Conservation (phyloP, 2,797 vertebrate genomes). For the Poeciliopsis infans region DNA sequence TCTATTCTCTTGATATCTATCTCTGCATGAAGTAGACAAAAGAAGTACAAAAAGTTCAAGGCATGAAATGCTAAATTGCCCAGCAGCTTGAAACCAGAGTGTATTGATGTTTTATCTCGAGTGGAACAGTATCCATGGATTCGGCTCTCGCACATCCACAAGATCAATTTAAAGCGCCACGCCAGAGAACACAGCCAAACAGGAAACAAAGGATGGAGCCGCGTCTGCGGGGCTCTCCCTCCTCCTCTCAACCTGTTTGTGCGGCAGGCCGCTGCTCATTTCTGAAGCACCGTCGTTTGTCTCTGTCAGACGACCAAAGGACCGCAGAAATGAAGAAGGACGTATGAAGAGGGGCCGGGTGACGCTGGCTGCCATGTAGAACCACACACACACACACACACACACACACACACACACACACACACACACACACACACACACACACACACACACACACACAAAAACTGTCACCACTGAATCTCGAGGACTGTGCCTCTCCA, state of each 20-base stretch:
- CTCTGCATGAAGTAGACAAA: neutral
- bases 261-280: conserved; percentile 75
- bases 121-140: conserved; percentile 60
- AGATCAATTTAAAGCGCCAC: conserved; percentile 75
- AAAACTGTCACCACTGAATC: conserved; percentile 52
- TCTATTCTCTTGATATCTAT: neutral
- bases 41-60: neutral
- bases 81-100: conserved; percentile 35
- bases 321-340: conserved; percentile 83
- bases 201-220: conserved; percentile 72
- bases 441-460: neutral
- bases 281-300: conserved; percentile 86
- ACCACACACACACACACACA: conserved; percentile 26
- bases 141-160: conserved; percentile 37
- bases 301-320: conserved; percentile 84
- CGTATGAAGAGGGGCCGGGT: conserved; percentile 75
- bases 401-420: conserved; percentile 19
- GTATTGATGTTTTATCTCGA: conserved; percentile 63
- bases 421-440: neutral
- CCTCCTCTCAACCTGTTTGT: conserved; percentile 77
- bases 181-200: conserved; percentile 64
- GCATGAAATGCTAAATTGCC: conserved; percentile 1
- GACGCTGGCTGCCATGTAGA: conserved; percentile 54
- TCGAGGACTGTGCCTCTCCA: conserved; percentile 48
- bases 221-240: conserved; percentile 59